phyloP scores from a whole-genome alignment of 2,888 invertebrate species.

The Tridacna gigas region DNA sequence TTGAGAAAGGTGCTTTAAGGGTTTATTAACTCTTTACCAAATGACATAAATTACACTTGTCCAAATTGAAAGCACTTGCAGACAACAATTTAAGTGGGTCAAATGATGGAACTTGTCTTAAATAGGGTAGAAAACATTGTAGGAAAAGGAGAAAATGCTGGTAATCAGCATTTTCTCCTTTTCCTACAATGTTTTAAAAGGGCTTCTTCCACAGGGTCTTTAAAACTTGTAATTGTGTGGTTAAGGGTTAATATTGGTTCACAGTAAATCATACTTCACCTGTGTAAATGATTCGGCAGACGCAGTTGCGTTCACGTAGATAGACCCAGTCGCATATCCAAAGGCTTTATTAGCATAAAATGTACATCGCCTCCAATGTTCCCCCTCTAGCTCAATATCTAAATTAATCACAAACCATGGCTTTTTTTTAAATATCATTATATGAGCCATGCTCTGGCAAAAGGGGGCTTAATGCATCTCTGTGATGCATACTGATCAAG shows the following conservation, averaged over 20 bases:
- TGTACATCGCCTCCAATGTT: constrained; percentile 78
- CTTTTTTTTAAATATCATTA: no score
- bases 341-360: constrained; percentile 80
- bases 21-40: no score
- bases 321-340: constrained; percentile 79
- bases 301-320: constrained; percentile 76
- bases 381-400: constrained; percentile 77
- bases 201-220: neutral
- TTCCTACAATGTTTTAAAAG: neutral
- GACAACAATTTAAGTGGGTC: no score
- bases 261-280: constrained; percentile 52
- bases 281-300: constrained; percentile 67
- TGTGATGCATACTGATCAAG: no score
- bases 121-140: neutral
- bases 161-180: neutral
- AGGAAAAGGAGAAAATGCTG: neutral
- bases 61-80: no score
- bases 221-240: neutral
- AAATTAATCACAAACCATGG: neutral
- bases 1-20: no score
- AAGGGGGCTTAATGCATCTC: no score
- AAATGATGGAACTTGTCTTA: no score
- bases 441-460: no score
- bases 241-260: neutral
- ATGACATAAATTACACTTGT: no score